These are phyloP conservation scores for Hanleya hanleyi DNA, from an alignment of 2,888 invertebrate species.

Conservation along the genomic window DNA sequence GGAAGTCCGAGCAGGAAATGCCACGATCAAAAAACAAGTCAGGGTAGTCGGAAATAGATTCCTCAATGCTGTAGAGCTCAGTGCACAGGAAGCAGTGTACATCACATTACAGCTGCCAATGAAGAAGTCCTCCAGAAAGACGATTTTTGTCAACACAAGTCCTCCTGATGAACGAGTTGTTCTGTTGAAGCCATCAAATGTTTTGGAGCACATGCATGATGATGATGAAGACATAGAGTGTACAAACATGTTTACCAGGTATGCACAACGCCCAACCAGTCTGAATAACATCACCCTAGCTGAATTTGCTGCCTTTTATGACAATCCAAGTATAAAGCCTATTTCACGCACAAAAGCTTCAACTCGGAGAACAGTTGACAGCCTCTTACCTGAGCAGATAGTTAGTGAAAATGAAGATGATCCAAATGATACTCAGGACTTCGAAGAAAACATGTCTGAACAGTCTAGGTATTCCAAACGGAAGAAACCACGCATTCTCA, in stretches of 20 bases:
- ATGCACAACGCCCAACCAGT: constrained; percentile 29
- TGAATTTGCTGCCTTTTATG: constrained; percentile 35
- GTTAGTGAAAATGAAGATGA: constrained; percentile 29
- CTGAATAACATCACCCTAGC: constrained; percentile 30
- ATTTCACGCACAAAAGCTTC: not conserved
- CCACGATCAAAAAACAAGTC: constrained; percentile 34
- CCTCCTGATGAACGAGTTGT: constrained; percentile 47
- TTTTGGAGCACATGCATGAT: constrained; percentile 39
- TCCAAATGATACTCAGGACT: not conserved
- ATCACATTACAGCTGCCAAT: constrained; percentile 45
- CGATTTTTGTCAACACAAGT: constrained; percentile 45
- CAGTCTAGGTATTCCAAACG: constrained; percentile 6
- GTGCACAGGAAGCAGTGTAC: constrained; percentile 56
- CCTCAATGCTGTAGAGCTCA: constrained; percentile 48
- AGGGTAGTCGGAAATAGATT: constrained; percentile 46
- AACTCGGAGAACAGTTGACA: constrained; percentile 1
- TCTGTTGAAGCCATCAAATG: constrained; percentile 50
- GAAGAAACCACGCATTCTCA: constrained; percentile 23
- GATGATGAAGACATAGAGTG: constrained; percentile 33
- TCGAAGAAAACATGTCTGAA: constrained; percentile 6
- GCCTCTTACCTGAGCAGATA: constrained; percentile 19
- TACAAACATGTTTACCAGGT: constrained; percentile 29
- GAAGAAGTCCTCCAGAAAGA: constrained; percentile 32
- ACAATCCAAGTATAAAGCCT: not conserved
- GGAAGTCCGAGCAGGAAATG: constrained; percentile 36